Conservation (phyloP, 1,140 invertebrate genomes). For the Leptinotarsa lineolata region DNA sequence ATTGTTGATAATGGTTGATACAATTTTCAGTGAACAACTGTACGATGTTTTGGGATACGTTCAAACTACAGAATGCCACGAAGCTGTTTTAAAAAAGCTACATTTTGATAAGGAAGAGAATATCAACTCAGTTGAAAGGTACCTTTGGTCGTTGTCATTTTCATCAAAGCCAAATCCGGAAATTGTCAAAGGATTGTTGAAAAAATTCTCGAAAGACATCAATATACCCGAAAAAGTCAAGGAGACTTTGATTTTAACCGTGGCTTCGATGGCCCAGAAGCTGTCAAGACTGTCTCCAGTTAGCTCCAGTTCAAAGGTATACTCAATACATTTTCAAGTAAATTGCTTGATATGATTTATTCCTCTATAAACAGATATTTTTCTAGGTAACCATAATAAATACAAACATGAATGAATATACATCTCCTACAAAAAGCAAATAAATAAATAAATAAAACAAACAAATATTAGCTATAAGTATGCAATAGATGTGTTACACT, state of each 20-base stretch:
- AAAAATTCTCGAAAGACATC: slow-evolving; percentile 57
- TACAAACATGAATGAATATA: too few species aligned
- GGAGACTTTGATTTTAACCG: slow-evolving; percentile 68
- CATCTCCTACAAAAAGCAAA: too few species aligned
- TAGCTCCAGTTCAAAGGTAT: neutral
- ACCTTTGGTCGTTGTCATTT: slow-evolving; percentile 73
- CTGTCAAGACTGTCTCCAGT: slow-evolving; percentile 41
- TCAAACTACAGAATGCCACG: slow-evolving; percentile 68
- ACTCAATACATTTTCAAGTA: too few species aligned
- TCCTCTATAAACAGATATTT: too few species aligned
- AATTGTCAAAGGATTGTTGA: slow-evolving; percentile 65
- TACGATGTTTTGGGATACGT: slow-evolving; percentile 72
- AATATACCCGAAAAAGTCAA: slow-evolving; percentile 62
- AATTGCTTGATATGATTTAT: too few species aligned
- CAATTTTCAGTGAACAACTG: slow-evolving; percentile 63
- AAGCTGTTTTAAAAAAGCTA: slow-evolving; percentile 68
- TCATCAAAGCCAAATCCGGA: slow-evolving; percentile 64
- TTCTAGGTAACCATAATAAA: too few species aligned
- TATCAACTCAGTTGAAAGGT: slow-evolving; percentile 69
- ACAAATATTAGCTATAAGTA: too few species aligned
- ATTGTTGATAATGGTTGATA: neutral
- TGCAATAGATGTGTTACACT: too few species aligned
- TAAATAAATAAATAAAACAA: too few species aligned
- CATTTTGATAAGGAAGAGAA: slow-evolving; percentile 63
- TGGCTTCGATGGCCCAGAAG: slow-evolving; percentile 66